Base-by-base conservation (phyloP, 1,140 invertebrate genomes). In the Chelonus insularis region DNA sequence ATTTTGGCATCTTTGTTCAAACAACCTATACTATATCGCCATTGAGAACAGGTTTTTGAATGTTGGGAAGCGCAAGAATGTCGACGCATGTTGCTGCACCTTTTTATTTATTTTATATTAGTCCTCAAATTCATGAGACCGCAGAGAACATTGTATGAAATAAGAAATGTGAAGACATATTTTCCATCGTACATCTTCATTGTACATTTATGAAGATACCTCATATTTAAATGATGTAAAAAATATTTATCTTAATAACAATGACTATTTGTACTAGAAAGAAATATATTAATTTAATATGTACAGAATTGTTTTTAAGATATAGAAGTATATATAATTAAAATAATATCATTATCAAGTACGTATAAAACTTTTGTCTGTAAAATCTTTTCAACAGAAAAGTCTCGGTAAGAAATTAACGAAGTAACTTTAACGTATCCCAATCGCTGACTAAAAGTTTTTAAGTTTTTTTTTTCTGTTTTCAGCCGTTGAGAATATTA, bases 41-140 rank as follows among this genome's bases (percentile, higher is more conserved):
- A 14, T 16, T 8, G 14, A 43, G 16, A 43, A 43, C 41, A 43
- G 41, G 41, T 43, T 43, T 43, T 43, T 43, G n/a, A 39, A 43
- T 43, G 14, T 14, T 43, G 8, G 6, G 8, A 43, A 8, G 14
- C 16, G 16, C 41, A 43, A 43, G 41, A 43, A 43, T 43, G 41
- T 43, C 18, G 12, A 43, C 41, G 41, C 14, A 43, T 43, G 16
- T 43, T 43, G 14, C 14, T 43, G 41, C 41, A 18, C 14, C 8
- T 43, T 43, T 43, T 43, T 18, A 16, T 18, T 43, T 16, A 20
- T 43, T 18, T 43, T 43, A 43, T 43, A 43, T 11, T 1, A 14
- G 14, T 18, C 8, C 16, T 16, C 4, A 18, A 8, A 43, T 43
- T 18, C 16, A 43, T 14, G 9, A 43, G n/a, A 43, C 16, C 7